Base-by-base conservation (phyloP, 2,113 vertebrate genomes). In the Syngnathus typhle region DNA sequence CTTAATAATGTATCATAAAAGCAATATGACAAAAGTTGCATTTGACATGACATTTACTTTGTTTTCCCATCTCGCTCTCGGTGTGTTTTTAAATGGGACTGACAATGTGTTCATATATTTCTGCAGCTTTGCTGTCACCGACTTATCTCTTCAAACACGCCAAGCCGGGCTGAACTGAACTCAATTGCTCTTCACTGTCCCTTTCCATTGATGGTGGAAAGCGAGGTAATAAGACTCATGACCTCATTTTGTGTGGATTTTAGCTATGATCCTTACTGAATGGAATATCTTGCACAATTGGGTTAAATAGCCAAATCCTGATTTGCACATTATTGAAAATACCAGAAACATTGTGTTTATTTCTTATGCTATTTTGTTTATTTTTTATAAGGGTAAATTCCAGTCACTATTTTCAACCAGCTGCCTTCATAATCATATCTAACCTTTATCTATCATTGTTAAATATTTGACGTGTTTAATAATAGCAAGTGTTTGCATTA, bases 251-350 rank as follows among this genome's bases (percentile, higher is more conserved):
- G 72, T 65, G 61, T 77, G 80, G 64, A 59, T 32, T 32, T 32
- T 60, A 69, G 78, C 72, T 69, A 63, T 82, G 65, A 62, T 68
- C 65, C 66, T 52, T 16, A 49, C 69, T 73, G 19, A 75, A 65
- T 69, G 78, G 79, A 80, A 71, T 80, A 73, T 76, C 67, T 75
- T 60, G 46, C n/a, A 65, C 76, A 88, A 85, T 71, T 82, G 72
- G 78, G 83, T 83, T 80, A 86, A 72, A 70, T 70, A 47, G 59
- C 65, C 66, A 27, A 65, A 73, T 70, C 21, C 60, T 54, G 64
- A 78, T 71, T 70, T 68, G 74, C 75, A 77, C 77, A 69, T 61
- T 72, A 62, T 70, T 70, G 58, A 49, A 54, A 37, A 18, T 60
- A 65, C 41, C 23, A 13, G 59, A 36, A 3, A 7, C 0, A 5